Base-by-base conservation (phyloP, 2,113 vertebrate genomes). In the Platysternon megacephalum region DNA sequence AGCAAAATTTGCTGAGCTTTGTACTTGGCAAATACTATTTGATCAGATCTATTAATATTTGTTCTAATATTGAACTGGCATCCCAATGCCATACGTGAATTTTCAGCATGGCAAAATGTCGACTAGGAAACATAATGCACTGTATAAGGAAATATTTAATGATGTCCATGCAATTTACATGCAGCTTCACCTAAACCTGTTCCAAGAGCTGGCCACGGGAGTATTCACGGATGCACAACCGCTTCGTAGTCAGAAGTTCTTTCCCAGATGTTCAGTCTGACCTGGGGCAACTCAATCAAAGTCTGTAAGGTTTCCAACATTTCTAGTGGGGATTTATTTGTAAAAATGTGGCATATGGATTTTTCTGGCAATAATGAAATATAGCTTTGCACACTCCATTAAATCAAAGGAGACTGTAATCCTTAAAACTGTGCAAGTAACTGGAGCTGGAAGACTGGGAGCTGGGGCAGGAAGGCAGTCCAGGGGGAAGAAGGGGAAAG, bases 191-290 rank as follows among this genome's bases (percentile, higher is more conserved):
- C 95, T 93, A 96, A 89, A 42, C 51, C 56, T 95, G 29, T 96
- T 98, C 93, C 96, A 96, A 97, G 61, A 97, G 96, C 3, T 13
- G 86, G 94, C 86, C 97, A 96, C 96, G 85, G 80, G 97, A 96
- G 96, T 98, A 97, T 98, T 98, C 97, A 98, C 97, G 94, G 94
- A 97, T 98, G 97, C 95, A 97, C 96, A 97, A 95, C 83, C 65
- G 92, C 96, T 97, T 97, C 97, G 93, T 93, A 98, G 94, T 91
- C 93, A 97, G 97, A 98, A 97, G 96, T 98, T 97, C 96, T 98
- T 97, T 97, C 97, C 97, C 98, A 98, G 98, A 98, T 98, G 98
- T 98, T 98, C 97, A 96, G 29, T 98, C 97, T 98, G 98, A 98
- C 98, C 97, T 92, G 95, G 98, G 97, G 98, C 98, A 98, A 96